Conservation (phyloP, 35 echinoderm and acorn worm genomes). For the Chiridota heheva region DNA sequence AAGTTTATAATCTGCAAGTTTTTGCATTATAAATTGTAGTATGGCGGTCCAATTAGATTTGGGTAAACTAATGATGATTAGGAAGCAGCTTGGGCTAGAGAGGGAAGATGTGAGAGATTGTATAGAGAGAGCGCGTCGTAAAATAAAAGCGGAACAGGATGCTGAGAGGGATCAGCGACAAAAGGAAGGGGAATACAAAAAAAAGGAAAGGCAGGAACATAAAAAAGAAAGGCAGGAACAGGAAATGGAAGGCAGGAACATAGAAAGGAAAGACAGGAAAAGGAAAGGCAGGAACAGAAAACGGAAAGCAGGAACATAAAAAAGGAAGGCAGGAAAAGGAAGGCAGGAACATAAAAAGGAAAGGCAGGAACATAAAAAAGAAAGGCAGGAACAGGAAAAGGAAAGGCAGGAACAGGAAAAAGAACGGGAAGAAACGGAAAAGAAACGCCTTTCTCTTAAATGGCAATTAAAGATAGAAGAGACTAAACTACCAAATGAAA, state of each 20-base stretch:
- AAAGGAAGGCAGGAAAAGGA: neutral
- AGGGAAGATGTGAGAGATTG: neutral
- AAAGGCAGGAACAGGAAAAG: neutral
- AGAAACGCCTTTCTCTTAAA: neutral
- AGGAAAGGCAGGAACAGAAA: neutral
- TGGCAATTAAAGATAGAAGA: neutral
- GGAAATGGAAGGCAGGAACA: neutral
- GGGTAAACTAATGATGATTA: too few species aligned
- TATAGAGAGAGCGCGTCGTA: neutral
- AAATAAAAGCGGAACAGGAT: slow-evolving; percentile 7
- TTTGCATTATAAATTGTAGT: too few species aligned
- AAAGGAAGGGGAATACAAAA: neutral
- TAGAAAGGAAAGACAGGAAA: neutral
- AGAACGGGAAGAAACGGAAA: neutral
- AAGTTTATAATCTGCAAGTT: too few species aligned
- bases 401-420: neutral
- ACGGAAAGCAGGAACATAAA: neutral
- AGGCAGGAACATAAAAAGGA: neutral
- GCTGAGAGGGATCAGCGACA: neutral
- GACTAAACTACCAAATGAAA: too few species aligned
- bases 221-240: neutral
- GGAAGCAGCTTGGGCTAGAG: neutral
- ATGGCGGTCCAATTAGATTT: too few species aligned
- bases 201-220: neutral
- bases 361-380: neutral